Base-by-base conservation (phyloP, 1,140 invertebrate species). In the Pseudobourletiella spinata region DNA sequence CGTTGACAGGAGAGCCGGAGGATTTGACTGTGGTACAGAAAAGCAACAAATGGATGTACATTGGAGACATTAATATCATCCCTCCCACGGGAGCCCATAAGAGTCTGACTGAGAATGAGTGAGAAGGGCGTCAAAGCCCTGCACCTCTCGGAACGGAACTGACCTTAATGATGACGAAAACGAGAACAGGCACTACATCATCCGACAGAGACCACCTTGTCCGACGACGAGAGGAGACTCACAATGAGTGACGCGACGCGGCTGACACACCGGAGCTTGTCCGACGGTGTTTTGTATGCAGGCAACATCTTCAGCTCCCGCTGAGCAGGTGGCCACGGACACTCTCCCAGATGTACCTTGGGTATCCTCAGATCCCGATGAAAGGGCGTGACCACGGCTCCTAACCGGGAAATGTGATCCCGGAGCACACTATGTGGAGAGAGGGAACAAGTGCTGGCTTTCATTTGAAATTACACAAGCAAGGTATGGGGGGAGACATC, bases 301-400 rank as follows among this genome's bases (percentile, higher is more conserved):
- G 91, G 87, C 71, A 98, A 87, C 67, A 91, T 86, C 52, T 83
- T 80, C n/a, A 99, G 82, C 76, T 94, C 91, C 44, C 87, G 84
- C 77, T 98, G 95, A 39, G 95, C 95, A 68, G 92, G 90, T n/a
- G 91, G 86, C 95, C 92, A 98, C 1, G 95, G 95, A 74, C 89
- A 93, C 71, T 98, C 95, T 70, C 48, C 59, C 22, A 72, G 43
- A 35, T 74, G 74, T 4, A 57, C 43, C 51, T 69, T 66, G 24
- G 67, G 67, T 51, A 70, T 66, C 52, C 86, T 80, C 30, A 94
- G 77, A 74, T 91, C 85, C 71, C 88, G 86, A 73, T 91, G 89
- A 54, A 84, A 81, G 4, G 89, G 89, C 15, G 85, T 87, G n/a
- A 94, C 83, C 1, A 87, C 78, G 61, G 81, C 81, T 4, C 86